Base-by-base conservation (phyloP, 2,797 vertebrate genomes). In the Enoplosus armatus region DNA sequence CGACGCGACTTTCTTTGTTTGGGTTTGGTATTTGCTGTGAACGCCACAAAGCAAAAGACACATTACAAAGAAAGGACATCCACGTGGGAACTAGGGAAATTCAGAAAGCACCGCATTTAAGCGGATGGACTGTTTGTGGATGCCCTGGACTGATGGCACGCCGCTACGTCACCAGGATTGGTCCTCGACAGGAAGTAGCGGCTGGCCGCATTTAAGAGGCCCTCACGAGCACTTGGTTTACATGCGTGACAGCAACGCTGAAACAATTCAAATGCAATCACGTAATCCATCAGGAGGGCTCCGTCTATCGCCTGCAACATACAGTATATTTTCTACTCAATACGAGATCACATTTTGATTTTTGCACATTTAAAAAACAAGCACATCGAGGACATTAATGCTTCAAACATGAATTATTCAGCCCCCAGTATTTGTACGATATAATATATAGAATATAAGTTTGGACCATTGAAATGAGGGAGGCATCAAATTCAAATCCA, bases 391-490 rank as follows among this genome's bases (percentile, higher is more conserved):
- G 47, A 53, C 26, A 39, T 29, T 14, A 53, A 59, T 31, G 15
- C 3, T 31, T 29, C 26, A 56, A 63, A 63, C 6, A 18, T n/a
- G 16, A 22, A 71, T 39, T 53, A 62, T 59, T 74, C 26, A 27
- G 16, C 37, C 20, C 18, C 47, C 6, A 8, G 0, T 37, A 51
- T 60, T 59, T 54, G 22, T 50, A 31, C 68, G 72, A 22, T 14
- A 47, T 47, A 8, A 43, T 15, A 41, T 41, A 41, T 22, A 47
- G 45, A 47, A 47, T 47, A 47, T 51, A 62, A 72, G 50, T 55
- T 54, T 50, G 7, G 29, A 27, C 24, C 37, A 45, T 7, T 83
- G 70, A 78, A 69, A 64, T 73, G 29, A 64, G 24, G 18, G 3
- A 26, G n/a, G 72, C 27, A 73, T 10, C 12, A 50, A 18, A 20